phyloP scores from a whole-genome alignment of 2,113 vertebrate genomes.

The Ochotona curzoniae region DNA sequence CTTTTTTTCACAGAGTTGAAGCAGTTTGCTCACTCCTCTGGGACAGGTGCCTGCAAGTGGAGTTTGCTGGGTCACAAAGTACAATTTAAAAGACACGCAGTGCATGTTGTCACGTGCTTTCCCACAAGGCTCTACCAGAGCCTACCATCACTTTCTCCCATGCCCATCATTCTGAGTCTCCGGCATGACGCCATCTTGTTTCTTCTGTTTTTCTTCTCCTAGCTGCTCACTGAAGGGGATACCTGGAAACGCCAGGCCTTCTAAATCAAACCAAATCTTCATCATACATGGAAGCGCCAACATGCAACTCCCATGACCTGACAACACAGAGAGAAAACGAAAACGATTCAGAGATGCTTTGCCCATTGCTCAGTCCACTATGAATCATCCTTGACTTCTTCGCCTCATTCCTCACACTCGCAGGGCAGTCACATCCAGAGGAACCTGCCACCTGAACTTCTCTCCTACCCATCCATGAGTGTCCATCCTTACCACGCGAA shows the following conservation, averaged over 20 bases:
- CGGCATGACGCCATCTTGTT: accelerated
- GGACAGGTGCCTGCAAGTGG: neutral
- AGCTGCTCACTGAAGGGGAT: neutral
- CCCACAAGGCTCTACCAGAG: neutral
- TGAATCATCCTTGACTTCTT: neutral
- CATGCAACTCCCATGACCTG: neutral
- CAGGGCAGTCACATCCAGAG: neutral
- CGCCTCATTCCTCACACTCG: neutral
- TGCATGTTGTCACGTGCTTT: neutral
- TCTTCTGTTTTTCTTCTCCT: neutral
- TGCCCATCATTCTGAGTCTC: neutral
- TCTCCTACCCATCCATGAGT: neutral
- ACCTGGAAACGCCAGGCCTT: neutral
- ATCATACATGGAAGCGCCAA: neutral
- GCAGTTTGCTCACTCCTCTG: neutral
- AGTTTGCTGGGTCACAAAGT: neutral
- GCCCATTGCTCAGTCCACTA: neutral
- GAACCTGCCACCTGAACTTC: neutral
- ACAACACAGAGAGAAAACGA: neutral
- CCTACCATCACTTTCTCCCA: neutral
- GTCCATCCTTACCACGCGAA: neutral
- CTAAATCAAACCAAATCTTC: neutral
- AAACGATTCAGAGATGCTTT: neutral
- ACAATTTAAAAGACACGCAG: conserved; percentile 12
- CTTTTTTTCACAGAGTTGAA: neutral